These are phyloP conservation scores for Drosophila pectinifera DNA, from an alignment of 1,140 invertebrate genomes.

Conservation along the genomic window DNA sequence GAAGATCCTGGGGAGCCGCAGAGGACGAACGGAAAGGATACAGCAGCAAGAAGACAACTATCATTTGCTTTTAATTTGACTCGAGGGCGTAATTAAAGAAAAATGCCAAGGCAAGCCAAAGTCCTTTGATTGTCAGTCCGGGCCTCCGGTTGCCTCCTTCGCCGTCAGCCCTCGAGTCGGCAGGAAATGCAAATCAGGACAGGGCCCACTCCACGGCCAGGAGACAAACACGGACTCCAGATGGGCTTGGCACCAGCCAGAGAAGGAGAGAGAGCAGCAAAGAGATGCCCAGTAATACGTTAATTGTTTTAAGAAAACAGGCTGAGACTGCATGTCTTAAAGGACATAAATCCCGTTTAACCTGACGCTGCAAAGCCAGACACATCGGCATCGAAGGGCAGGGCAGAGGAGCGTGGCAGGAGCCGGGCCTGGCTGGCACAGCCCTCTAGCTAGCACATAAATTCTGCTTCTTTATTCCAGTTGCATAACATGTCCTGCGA, in stretches of 20 bases:
- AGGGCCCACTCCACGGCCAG: slow-evolving; percentile 3
- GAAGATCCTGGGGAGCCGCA: slow-evolving; percentile 55
- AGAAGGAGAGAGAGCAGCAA: not conserved
- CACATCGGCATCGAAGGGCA: slow-evolving; percentile 10
- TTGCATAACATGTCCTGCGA: slow-evolving; percentile 78
- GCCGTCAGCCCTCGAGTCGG: slow-evolving; percentile 13
- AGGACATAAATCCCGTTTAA: slow-evolving; percentile 78
- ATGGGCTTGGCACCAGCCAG: slow-evolving; percentile 36
- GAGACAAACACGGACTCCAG: slow-evolving; percentile 52
- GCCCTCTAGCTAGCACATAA: slow-evolving; percentile 68
- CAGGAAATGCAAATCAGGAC: slow-evolving; percentile 66
- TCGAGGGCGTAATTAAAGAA: slow-evolving; percentile 81
- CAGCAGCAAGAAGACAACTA: slow-evolving; percentile 48
- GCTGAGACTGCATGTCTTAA: slow-evolving; percentile 58
- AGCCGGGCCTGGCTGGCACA: slow-evolving; percentile 27
- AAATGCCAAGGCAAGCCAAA: slow-evolving; percentile 74
- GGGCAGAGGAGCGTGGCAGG: not conserved
- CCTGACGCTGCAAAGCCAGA: slow-evolving; percentile 67
- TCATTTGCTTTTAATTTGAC: slow-evolving; percentile 82
- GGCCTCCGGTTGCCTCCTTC: slow-evolving; percentile 12
- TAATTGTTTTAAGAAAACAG: slow-evolving; percentile 75
- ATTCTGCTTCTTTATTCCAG: slow-evolving; percentile 75
- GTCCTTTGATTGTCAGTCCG: slow-evolving; percentile 72
- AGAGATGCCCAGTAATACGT: slow-evolving; percentile 48
- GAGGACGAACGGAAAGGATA: slow-evolving; percentile 25